A percentile compares a stretch with the other conserved stretches of the same genome.
phyloP scores from a whole-genome alignment of 2,113 vertebrate genomes.

The Lontra canadensis region DNA sequence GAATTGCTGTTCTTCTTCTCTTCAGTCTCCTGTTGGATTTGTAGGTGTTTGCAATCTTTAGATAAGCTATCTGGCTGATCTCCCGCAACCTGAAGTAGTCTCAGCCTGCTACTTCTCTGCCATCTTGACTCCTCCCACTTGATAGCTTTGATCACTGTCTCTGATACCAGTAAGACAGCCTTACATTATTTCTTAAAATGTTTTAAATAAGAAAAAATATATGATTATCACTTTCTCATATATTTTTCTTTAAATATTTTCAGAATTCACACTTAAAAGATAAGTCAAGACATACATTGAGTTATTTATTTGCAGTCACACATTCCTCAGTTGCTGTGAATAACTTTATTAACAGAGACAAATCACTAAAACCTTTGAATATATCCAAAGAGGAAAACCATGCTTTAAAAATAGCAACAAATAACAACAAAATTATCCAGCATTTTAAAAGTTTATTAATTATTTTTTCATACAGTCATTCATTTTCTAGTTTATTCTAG shows the following conservation, averaged over 20 bases:
- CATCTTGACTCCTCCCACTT: too few relatives aligned
- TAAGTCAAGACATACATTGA: neutral
- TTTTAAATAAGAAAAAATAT: neutral
- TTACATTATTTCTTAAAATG: neutral
- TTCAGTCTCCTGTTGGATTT: too few relatives aligned
- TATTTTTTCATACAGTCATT: neutral
- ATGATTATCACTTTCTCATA: neutral
- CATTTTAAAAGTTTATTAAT: neutral
- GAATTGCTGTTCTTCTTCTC: too few relatives aligned
- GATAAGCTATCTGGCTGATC: too few relatives aligned
- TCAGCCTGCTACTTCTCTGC: too few relatives aligned
- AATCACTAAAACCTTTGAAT: neutral
- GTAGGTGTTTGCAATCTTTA: too few relatives aligned
- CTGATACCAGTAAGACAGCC: neutral
- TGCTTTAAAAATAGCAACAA: neutral
- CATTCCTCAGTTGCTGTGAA: neutral
- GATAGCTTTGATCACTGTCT: neutral
- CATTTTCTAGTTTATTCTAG: neutral
- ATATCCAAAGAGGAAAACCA: neutral
- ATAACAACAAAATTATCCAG: neutral
- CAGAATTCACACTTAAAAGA: neutral
- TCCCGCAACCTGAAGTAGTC: too few relatives aligned
- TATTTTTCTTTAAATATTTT: slow-evolving; percentile 6
- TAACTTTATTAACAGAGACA: neutral
- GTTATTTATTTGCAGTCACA: neutral